A percentile compares a stretch with the other conserved stretches of the same genome.
Conservation (phyloP, 2,113 vertebrate species). For the Carassius gibelio region DNA sequence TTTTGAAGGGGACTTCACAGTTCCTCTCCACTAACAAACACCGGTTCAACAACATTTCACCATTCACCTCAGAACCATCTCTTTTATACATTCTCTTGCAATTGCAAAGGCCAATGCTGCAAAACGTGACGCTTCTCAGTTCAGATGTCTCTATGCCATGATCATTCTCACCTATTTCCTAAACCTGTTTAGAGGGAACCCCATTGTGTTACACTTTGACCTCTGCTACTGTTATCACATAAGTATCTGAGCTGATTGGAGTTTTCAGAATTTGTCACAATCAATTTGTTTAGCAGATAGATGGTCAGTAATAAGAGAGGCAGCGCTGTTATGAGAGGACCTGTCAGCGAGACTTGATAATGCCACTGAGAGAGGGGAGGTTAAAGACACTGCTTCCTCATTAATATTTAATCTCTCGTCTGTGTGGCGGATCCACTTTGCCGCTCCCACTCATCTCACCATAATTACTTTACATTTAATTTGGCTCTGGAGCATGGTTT, state of each 20-base stretch:
- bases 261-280: conserved; percentile 77
- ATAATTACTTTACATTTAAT: conserved; percentile 81
- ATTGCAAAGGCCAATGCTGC: neutral
- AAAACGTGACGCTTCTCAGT: neutral
- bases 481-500: conserved; percentile 73
- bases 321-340: conserved; percentile 74
- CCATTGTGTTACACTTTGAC: conserved; percentile 32
- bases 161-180: conserved; percentile 31
- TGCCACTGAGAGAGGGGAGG: conserved; percentile 76
- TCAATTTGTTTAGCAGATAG: conserved; percentile 74
- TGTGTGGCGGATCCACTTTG: conserved; percentile 75
- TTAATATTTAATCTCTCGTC: conserved; percentile 81
- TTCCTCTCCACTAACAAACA: conserved; percentile 1
- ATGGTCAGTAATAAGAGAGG: conserved; percentile 73
- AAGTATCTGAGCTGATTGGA: conserved; percentile 73
- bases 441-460: conserved; percentile 74
- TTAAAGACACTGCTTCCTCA: conserved; percentile 81
- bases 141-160: conserved; percentile 58
- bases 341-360: conserved; percentile 73
- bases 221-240: conserved; percentile 70
- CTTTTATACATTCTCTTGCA: neutral
- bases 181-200: conserved; percentile 41
- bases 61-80: neutral
- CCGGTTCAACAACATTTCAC: conserved; percentile 6
- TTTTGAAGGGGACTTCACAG: neutral